These are phyloP conservation scores for Wasmannia auropunctata DNA, from an alignment of 1,140 invertebrate species.

Conservation along the genomic window DNA sequence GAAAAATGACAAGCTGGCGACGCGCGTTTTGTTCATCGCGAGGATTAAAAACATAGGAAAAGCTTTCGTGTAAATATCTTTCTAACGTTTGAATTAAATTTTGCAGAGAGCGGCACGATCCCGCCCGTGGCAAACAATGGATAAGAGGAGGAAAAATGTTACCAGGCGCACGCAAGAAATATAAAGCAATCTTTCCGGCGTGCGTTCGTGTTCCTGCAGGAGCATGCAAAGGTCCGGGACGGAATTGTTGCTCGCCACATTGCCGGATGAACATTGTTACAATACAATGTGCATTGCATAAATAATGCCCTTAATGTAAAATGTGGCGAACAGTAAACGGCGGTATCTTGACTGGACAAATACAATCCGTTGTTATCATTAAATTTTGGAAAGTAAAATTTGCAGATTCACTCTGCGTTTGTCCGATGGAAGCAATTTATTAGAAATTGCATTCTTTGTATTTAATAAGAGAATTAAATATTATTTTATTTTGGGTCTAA, in stretches of 20 bases:
- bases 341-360: neutral
- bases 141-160: conserved; percentile 1
- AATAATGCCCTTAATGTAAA: conserved; percentile 9
- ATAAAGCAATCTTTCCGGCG: conserved; percentile 33
- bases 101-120: conserved; percentile 23
- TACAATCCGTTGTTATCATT: neutral
- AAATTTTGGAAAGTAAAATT: neutral
- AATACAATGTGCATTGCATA: conserved; percentile 11
- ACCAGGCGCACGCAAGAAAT: conserved; percentile 18
- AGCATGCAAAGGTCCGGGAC: neutral
- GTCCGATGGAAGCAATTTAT: neutral
- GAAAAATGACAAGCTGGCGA: neutral
- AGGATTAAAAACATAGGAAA: neutral
- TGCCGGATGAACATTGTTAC: conserved; percentile 5
- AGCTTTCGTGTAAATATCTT: conserved; percentile 20
- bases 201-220: neutral
- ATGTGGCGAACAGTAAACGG: neutral
- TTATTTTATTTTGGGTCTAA: neutral
- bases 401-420: neutral
- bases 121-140: neutral
- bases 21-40: neutral
- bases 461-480: neutral
- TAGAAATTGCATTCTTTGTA: neutral
- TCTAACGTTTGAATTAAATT: conserved; percentile 41
- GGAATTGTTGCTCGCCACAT: neutral